These are phyloP conservation scores for Macrotrachela quadricornifera DNA, from an alignment of 1,140 invertebrate genomes.

Conservation along the genomic window DNA sequence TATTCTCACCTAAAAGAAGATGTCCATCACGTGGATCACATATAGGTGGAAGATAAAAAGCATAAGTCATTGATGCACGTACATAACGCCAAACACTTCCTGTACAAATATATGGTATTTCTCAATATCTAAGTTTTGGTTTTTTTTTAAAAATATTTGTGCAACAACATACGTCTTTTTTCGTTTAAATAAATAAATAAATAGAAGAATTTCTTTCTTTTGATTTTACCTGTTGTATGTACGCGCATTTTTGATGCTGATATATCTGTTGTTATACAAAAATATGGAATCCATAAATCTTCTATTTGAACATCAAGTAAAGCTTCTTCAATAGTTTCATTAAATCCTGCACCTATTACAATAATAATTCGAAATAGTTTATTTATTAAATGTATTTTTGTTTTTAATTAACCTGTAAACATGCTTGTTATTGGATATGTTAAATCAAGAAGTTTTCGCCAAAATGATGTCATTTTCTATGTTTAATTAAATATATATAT, in stretches of 20 bases:
- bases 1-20: slow-evolving; percentile 7
- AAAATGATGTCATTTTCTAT: slow-evolving; percentile 72
- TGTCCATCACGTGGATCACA: slow-evolving; percentile 11
- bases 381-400: no score
- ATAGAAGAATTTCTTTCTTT: neutral
- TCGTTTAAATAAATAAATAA: no score
- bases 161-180: no score
- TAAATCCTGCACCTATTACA: slow-evolving; percentile 33
- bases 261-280: slow-evolving; percentile 94
- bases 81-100: slow-evolving; percentile 9
- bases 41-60: slow-evolving; percentile 7
- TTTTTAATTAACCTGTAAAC: slow-evolving; percentile 43
- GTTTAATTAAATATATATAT: slow-evolving; percentile 2
- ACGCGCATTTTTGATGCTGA: slow-evolving; percentile 76
- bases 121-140: no score
- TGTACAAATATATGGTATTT: neutral
- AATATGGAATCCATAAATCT: slow-evolving; percentile 89
- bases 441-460: slow-evolving; percentile 70
- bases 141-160: no score
- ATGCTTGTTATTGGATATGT: slow-evolving; percentile 89
- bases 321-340: slow-evolving; percentile 57
- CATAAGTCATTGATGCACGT: slow-evolving; percentile 10
- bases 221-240: slow-evolving; percentile 69
- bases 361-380: no score
- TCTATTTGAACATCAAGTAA: slow-evolving; percentile 36